These are phyloP conservation scores for Euleptes europaea DNA, from an alignment of 2,113 vertebrate species.

Conservation along the genomic window DNA sequence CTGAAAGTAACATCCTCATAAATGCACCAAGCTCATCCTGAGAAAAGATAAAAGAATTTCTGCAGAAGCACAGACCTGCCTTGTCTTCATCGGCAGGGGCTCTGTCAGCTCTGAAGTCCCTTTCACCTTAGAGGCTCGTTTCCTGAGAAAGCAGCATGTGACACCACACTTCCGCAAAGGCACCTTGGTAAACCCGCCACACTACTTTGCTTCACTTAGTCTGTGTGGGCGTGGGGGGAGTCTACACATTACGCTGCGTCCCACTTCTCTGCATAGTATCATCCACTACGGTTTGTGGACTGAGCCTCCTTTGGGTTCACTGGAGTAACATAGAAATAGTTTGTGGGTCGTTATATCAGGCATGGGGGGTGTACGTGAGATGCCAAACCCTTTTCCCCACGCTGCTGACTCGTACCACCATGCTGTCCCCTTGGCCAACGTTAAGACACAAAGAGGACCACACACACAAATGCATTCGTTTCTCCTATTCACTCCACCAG, in stretches of 20 bases:
- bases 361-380: not conserved
- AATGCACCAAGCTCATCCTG: rapidly evolving
- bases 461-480: constrained; percentile 3
- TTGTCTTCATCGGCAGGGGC: constrained; percentile 49
- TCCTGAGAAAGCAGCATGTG: constrained; percentile 73
- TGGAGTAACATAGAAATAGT: not conserved
- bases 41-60: not conserved
- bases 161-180: constrained; percentile 73
- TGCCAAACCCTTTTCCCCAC: not conserved
- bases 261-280: not conserved
- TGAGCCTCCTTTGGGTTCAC: not conserved
- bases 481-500: not conserved
- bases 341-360: not conserved
- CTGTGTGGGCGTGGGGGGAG: not conserved
- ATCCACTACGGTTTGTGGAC: not conserved
- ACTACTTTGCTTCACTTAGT: not conserved
- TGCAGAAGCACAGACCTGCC: constrained; percentile 71
- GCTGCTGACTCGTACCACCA: not conserved
- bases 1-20: not conserved
- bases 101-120: constrained; percentile 59
- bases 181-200: constrained; percentile 60
- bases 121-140: constrained; percentile 63
- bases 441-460: not conserved
- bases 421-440: not conserved
- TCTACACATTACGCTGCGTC: not conserved